Percentiles rank a stretch among this genome's conserved stretches.
phyloP scores from a whole-genome alignment of 2,888 invertebrate species.

The Cheilosia vernalis region DNA sequence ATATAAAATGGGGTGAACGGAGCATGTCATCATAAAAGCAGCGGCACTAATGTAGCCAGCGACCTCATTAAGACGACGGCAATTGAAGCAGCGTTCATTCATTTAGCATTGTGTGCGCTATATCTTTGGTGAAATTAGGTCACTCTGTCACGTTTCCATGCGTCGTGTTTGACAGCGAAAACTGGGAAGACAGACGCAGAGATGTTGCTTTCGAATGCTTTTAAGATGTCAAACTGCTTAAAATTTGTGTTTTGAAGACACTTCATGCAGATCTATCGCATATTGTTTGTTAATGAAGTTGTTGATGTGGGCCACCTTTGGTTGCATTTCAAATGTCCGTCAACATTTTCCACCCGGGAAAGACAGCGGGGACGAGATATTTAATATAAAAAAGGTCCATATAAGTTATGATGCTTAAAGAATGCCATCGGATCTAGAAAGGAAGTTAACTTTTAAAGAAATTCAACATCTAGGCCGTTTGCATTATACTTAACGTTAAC shows the following conservation, averaged over 20 bases:
- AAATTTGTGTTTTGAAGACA: background rate
- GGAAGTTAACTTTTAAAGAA: too few species aligned
- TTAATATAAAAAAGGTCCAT: too few species aligned
- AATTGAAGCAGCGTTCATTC: constrained; percentile 35
- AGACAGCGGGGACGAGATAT: too few species aligned
- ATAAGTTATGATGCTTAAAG: too few species aligned
- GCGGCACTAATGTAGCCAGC: constrained; percentile 23
- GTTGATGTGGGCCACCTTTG: too few species aligned
- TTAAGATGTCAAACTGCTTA: constrained; percentile 17
- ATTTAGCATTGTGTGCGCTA: constrained; percentile 1
- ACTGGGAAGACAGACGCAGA: background rate
- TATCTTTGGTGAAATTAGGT: constrained; percentile 30
- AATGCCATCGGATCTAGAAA: too few species aligned
- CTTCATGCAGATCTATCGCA: background rate
- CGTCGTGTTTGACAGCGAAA: background rate
- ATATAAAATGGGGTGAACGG: constrained; percentile 21
- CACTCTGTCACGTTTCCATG: constrained; percentile 47
- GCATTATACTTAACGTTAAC: too few species aligned
- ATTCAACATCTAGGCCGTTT: too few species aligned
- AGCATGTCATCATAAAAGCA: constrained; percentile 27
- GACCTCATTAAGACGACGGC: constrained; percentile 45
- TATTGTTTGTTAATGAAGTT: background rate
- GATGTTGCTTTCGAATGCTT: background rate
- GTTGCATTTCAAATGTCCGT: too few species aligned
- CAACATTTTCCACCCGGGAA: too few species aligned